phyloP scores from a whole-genome alignment of 2,888 invertebrate genomes.

The Meghimatium bilineatum region DNA sequence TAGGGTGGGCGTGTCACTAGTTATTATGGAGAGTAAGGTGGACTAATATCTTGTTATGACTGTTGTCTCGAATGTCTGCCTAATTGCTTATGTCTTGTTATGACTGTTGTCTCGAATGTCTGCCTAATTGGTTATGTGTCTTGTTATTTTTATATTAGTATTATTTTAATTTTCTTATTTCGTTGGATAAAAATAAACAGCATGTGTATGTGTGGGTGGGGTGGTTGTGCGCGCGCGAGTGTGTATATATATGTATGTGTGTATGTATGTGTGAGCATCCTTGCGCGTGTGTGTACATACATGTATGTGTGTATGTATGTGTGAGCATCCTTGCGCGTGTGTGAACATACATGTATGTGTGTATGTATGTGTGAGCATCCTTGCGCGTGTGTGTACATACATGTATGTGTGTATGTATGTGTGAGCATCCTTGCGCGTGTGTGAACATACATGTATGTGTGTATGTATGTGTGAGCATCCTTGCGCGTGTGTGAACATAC shows the following conservation, averaged over 20 bases:
- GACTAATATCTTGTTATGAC: too few species aligned
- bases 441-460: background rate
- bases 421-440: background rate
- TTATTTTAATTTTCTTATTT: too few species aligned
- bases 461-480: background rate
- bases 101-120: too few species aligned
- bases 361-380: background rate
- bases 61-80: too few species aligned
- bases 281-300: background rate
- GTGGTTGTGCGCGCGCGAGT: background rate
- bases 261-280: background rate
- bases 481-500: background rate
- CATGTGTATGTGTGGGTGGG: too few species aligned
- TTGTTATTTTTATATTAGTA: too few species aligned
- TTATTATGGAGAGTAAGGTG: too few species aligned
- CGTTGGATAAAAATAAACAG: too few species aligned
- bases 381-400: background rate
- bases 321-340: slow-evolving; percentile 13
- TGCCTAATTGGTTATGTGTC: too few species aligned
- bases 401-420: background rate
- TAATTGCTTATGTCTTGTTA: too few species aligned
- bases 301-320: background rate
- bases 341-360: slow-evolving; percentile 1
- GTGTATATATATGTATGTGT: background rate
- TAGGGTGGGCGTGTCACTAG: too few species aligned